Percentiles rank a stretch among this genome's conserved stretches.
phyloP scores from a whole-genome alignment of 30 jellyfish, hydroid and myxozoan genomes.

The Chironex yamaguchii region DNA sequence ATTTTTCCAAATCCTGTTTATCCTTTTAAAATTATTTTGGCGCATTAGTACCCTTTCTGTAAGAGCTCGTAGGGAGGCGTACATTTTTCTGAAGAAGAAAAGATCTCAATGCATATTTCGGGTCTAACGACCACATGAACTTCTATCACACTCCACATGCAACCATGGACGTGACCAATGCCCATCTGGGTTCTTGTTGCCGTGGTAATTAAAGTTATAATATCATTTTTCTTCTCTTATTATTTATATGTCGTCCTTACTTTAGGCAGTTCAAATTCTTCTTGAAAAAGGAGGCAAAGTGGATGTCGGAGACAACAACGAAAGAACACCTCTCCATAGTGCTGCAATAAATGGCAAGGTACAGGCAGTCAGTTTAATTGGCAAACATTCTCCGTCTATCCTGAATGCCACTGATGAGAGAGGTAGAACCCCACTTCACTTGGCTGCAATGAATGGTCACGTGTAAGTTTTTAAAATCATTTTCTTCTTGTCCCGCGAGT shows the following conservation, averaged over 20 bases:
- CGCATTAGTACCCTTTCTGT: no score
- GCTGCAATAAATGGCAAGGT: conserved; percentile 92
- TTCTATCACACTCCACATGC: no score
- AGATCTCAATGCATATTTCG: background rate
- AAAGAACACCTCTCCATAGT: conserved; percentile 86
- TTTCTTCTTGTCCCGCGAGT: no score
- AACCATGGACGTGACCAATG: no score
- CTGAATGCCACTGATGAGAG: conserved; percentile 86
- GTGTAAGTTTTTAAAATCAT: conserved; percentile 32
- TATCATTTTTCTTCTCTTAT: no score
- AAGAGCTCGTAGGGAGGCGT: no score
- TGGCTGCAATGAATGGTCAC: conserved; percentile 89
- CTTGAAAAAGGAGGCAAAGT: conserved; percentile 79
- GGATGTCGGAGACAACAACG: conserved; percentile 81
- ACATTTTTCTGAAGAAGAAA: no score
- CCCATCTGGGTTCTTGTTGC: no score
- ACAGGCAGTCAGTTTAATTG: conserved; percentile 54
- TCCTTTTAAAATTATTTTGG: no score
- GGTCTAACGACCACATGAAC: no score
- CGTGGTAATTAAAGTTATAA: no score
- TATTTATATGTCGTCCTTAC: background rate
- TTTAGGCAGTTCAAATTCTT: conserved; percentile 79
- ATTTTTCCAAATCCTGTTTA: no score
- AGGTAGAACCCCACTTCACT: conserved; percentile 93
- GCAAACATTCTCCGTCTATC: conserved; percentile 74